These are phyloP conservation scores for Onthophagus taurus DNA, from an alignment of 1,140 invertebrate genomes.

Conservation along the genomic window DNA sequence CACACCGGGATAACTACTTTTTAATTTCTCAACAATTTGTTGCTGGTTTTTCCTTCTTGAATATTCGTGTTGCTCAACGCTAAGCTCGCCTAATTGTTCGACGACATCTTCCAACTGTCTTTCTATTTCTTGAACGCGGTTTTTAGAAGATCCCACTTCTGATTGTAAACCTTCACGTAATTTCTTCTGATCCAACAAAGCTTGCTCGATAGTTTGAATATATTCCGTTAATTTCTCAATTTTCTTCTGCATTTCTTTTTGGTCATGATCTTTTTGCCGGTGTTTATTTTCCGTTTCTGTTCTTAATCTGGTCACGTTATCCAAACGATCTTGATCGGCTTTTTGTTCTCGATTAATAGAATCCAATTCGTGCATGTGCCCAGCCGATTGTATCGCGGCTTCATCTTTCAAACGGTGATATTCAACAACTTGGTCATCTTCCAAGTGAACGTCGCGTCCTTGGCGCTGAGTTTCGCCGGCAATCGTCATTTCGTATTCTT, in stretches of 20 bases:
- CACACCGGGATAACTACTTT: conserved; percentile 92
- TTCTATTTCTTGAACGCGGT: conserved; percentile 80
- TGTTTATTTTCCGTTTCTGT: conserved; percentile 83
- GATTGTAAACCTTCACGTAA: conserved; percentile 65
- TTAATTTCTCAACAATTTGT: conserved; percentile 97
- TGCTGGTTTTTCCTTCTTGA: conserved; percentile 89
- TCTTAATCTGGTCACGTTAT: conserved; percentile 82
- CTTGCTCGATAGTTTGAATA: conserved; percentile 78
- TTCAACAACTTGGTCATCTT: conserved; percentile 84
- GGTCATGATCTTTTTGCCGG: conserved; percentile 84
- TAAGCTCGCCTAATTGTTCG: conserved; percentile 90
- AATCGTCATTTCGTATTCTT: conserved; percentile 76
- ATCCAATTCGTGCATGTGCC: conserved; percentile 86
- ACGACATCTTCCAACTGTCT: conserved; percentile 79
- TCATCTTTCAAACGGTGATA: conserved; percentile 95
- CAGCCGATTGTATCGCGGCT: conserved; percentile 83
- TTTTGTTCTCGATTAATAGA: conserved; percentile 97
- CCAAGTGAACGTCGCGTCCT: conserved; percentile 82
- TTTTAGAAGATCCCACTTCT: conserved; percentile 86
- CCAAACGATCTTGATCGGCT: conserved; percentile 88
- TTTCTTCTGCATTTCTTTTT: conserved; percentile 86
- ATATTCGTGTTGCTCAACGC: conserved; percentile 97
- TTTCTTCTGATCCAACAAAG: conserved; percentile 79
- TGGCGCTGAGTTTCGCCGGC: conserved; percentile 76
- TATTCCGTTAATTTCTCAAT: conserved; percentile 93